phyloP scores from a whole-genome alignment of 2,888 invertebrate genomes.

The Helicoverpa assulta region DNA sequence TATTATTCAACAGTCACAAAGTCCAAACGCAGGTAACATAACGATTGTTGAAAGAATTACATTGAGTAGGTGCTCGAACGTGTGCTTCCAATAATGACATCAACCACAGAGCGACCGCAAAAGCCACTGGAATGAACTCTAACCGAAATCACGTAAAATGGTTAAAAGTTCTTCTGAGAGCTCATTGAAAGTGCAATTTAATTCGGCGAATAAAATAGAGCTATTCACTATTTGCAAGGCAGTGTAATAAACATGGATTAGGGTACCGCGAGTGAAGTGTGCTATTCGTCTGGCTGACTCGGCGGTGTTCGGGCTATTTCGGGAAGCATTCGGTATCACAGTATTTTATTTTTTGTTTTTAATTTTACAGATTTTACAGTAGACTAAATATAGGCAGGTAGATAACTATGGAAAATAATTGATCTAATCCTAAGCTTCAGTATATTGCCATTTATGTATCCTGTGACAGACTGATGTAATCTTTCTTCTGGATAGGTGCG shows the following conservation, averaged over 20 bases:
- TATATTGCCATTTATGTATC: no score
- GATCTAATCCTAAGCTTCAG: no score
- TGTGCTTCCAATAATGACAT: background rate
- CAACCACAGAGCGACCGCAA: conserved; percentile 13
- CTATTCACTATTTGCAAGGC: conserved; percentile 26
- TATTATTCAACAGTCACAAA: no score
- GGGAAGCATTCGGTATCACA: conserved; percentile 23
- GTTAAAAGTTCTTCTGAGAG: conserved; percentile 28
- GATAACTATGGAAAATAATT: no score
- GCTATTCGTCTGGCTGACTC: conserved; percentile 54
- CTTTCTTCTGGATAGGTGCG: no score
- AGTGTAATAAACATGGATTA: conserved; percentile 68
- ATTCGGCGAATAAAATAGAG: conserved; percentile 24
- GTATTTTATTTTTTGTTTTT: background rate
- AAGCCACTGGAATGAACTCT: conserved; percentile 26
- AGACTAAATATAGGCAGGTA: no score
- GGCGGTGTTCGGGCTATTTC: conserved; percentile 22
- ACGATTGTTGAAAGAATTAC: no score
- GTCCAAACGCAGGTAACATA: no score
- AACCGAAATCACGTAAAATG: conserved; percentile 26
- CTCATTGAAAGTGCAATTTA: conserved; percentile 44
- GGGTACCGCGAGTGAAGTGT: conserved; percentile 54
- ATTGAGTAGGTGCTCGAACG: background rate
- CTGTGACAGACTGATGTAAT: no score
- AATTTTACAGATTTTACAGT: no score